Evolutionary conservation across 2,113 vertebrate genomes (phyloP).

Genomic region (Alaudala cheleensis): DNA sequence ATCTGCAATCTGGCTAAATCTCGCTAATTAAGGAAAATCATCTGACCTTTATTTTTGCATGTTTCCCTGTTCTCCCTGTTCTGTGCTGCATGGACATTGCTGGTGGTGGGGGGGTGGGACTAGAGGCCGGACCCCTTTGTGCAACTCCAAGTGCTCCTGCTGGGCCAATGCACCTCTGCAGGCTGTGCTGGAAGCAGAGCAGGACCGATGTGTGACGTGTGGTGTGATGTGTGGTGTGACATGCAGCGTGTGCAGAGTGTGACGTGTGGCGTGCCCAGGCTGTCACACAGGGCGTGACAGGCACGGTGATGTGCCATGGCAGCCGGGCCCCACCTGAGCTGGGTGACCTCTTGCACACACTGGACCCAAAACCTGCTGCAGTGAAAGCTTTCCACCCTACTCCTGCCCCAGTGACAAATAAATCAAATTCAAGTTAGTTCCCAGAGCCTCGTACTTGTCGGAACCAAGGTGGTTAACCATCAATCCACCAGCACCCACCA

Average conservation of each 20-base stretch:
- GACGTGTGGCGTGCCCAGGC: background rate
- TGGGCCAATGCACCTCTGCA: background rate
- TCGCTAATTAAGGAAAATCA: constrained; percentile 76
- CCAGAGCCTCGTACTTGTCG: background rate
- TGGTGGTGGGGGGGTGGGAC: background rate
- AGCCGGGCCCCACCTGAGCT: background rate
- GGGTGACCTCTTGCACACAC: background rate
- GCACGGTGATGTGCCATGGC: background rate
- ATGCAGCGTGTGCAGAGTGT: background rate
- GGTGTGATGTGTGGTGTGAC: background rate
- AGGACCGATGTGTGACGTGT: background rate
- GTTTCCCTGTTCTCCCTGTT: background rate
- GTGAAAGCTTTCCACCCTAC: background rate
- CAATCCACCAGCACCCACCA: background rate
- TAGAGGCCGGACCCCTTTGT: background rate
- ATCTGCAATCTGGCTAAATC: constrained; percentile 71
- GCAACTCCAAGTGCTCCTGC: fast-evolving
- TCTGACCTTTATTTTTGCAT: constrained; percentile 1
- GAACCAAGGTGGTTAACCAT: background rate
- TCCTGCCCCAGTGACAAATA: background rate
- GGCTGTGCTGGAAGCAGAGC: fast-evolving
- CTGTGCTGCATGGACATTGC: background rate
- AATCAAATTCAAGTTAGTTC: background rate
- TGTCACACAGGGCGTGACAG: background rate
- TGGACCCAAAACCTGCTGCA: background rate